Percentiles rank a stretch among this genome's conserved stretches.
phyloP scores from a whole-genome alignment of 2,113 vertebrate species.

The Cheirogaleus medius region DNA sequence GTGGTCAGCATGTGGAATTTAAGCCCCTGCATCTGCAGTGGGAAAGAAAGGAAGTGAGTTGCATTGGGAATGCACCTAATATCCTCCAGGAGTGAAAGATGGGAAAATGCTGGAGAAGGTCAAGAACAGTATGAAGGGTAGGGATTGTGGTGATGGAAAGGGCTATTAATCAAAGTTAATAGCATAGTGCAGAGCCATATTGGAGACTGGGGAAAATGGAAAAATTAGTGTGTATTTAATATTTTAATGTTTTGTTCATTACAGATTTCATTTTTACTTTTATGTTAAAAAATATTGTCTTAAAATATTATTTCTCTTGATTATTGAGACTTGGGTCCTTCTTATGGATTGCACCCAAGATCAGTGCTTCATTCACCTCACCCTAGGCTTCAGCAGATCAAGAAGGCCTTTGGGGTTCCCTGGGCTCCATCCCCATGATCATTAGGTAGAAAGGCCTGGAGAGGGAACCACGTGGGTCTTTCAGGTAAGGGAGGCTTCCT shows the following conservation, averaged over 20 bases:
- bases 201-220: background rate
- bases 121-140: background rate
- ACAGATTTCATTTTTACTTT: background rate
- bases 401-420: background rate
- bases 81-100: background rate
- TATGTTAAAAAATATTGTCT: background rate
- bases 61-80: background rate
- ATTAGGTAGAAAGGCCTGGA: background rate
- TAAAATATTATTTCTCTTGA: background rate
- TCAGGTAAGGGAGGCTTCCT: too few species aligned
- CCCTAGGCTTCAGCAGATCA: background rate
- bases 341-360: background rate
- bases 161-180: background rate
- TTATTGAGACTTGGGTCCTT: background rate
- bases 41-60: background rate
- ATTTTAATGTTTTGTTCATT: background rate
- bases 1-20: background rate
- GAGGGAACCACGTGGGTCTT: too few species aligned
- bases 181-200: background rate
- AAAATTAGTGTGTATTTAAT: background rate
- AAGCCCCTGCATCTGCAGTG: background rate
- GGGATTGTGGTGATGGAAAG: background rate
- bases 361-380: background rate
- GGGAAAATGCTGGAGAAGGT: background rate
- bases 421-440: background rate